Percentiles rank a stretch among this genome's conserved stretches.
These are phyloP conservation scores for Girardia tigrina DNA, from an alignment of 2,888 invertebrate species.

Conservation along the genomic window DNA sequence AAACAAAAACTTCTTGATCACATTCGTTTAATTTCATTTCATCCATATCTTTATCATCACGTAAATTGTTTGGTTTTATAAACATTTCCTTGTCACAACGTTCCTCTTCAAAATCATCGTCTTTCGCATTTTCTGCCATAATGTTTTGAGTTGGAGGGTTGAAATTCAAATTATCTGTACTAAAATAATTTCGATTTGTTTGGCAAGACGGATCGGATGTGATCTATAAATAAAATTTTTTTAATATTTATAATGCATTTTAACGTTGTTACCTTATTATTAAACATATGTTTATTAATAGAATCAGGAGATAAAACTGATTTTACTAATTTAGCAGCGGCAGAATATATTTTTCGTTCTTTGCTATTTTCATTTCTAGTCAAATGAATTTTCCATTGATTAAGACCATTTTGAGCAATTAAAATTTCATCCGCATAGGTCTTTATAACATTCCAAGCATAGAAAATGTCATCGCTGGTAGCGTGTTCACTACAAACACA, in stretches of 20 bases:
- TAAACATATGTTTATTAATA: background rate
- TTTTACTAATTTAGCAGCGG: background rate
- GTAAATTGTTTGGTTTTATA: conserved; percentile 32
- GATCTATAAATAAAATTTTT: background rate
- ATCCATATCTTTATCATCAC: background rate
- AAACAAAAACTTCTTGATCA: conserved; percentile 36
- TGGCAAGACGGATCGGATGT: background rate
- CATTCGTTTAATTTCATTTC: conserved; percentile 31
- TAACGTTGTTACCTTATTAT: background rate
- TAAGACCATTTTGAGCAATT: conserved; percentile 35
- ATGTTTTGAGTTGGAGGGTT: background rate
- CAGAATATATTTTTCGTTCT: background rate
- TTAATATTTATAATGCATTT: background rate
- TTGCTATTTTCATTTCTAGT: background rate
- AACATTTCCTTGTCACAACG: background rate
- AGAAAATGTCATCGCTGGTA: conserved; percentile 60
- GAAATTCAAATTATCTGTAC: background rate
- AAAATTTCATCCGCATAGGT: conserved; percentile 35
- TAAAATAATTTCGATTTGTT: background rate
- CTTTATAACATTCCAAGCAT: conserved; percentile 52
- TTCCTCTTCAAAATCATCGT: background rate
- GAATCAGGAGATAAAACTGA: conserved; percentile 4
- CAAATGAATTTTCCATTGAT: conserved; percentile 11
- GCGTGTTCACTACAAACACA: conserved; percentile 82
- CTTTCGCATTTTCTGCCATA: background rate